Base-by-base conservation (phyloP, 2,113 vertebrate species). In the Furnarius figulus region DNA sequence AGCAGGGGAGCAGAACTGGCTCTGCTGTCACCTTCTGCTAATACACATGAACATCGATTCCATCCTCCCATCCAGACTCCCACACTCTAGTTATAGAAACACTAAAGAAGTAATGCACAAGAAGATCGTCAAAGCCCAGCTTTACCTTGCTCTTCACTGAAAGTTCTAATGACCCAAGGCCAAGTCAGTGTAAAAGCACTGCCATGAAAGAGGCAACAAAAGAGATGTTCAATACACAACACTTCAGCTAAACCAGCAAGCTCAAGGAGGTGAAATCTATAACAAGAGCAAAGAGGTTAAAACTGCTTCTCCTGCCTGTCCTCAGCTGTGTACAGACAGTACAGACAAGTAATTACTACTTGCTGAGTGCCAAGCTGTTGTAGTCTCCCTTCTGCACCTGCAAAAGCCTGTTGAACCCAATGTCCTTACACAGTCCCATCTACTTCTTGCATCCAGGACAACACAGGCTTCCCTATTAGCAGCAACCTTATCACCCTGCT, bases 41-140 rank as follows among this genome's bases (percentile, higher is more conserved):
- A 30, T 25, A 27, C 12, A 47, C 0, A 0, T 39, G 44, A 93
- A 30, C 33, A 35, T 16, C 1, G 0, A 73, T 59, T 65, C n/a
- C 27, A 44, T 24, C 15, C 44, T 76, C 49, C 73, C 11, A 15
- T 39, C 35, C 8, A 2, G 33, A 65, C 33, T 63, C 23, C 73
- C 33, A 85, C 33, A 10, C 33, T 58, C 35, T 6, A 37, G 24
- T 17, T 68, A 28, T 37, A 83, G 35, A 59, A 11, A 33, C 49
- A n/a, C 14, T 35, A 47, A 73, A 68, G 76, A 80, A 86, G 27
- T 8, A 61, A 33, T 10, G 31, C 15, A 13, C 30, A 65, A 52
- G n/a, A 49, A 70, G 62, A 87, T 23, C 40, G 80, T 16, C 40
- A 61, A 52, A 86, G 15, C 4, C 44, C 20, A 72, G 35, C 14